These are phyloP conservation scores for Ammospiza caudacuta DNA, from an alignment of 2,113 vertebrate species.

Conservation along the genomic window DNA sequence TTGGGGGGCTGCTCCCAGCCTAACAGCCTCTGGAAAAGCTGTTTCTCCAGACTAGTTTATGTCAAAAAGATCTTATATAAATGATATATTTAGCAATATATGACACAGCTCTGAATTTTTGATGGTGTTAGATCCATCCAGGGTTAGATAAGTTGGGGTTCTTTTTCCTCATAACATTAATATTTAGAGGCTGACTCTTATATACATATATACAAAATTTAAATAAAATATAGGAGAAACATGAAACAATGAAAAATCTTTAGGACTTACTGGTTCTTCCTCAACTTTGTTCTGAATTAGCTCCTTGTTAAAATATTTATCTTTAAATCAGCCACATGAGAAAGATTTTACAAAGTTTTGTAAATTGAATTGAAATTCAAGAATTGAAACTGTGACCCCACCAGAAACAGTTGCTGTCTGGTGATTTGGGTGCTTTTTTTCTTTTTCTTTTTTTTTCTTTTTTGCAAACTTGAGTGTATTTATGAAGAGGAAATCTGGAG, in stretches of 20 bases:
- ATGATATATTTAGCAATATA: not conserved
- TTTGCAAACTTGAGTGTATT: conserved; percentile 10
- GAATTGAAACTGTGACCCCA: not conserved
- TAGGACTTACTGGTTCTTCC: not conserved
- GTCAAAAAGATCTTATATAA: not conserved
- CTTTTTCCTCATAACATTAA: not conserved
- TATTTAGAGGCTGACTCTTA: not conserved
- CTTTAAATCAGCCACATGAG: not conserved
- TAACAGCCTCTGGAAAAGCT: not conserved
- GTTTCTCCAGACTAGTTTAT: not conserved
- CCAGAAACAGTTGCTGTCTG: not conserved
- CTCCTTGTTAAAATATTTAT: not conserved
- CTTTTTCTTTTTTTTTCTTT: not conserved
- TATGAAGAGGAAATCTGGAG: conserved; percentile 19
- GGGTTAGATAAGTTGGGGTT: accelerated
- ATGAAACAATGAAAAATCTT: not conserved
- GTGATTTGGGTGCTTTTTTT: not conserved
- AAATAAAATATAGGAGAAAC: not conserved
- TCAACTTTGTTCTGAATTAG: not conserved
- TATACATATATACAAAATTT: not conserved
- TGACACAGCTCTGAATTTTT: not conserved
- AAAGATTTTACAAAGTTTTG: not conserved
- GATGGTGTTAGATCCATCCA: not conserved
- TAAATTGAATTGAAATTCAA: not conserved
- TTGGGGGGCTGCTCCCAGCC: not conserved